Conservation (phyloP, 2,113 vertebrate species). For the Phasianus colchicus region DNA sequence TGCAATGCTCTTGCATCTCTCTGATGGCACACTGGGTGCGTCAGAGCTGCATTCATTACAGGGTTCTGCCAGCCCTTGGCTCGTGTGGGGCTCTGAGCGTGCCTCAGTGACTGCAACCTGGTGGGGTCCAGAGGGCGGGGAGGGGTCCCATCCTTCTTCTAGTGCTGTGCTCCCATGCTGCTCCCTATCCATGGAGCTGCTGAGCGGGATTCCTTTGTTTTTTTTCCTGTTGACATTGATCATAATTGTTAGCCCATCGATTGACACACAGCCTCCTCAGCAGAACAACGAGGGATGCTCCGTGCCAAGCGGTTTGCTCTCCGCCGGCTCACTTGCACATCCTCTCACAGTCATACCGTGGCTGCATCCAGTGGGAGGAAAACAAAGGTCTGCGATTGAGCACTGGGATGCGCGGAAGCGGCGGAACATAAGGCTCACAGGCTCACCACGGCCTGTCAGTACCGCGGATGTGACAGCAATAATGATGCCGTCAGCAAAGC, state of each 20-base stretch:
- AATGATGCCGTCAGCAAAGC: slow-evolving; percentile 11
- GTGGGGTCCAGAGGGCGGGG: not conserved
- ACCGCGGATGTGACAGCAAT: slow-evolving; percentile 46
- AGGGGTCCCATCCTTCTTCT: not conserved
- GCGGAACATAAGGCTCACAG: slow-evolving; percentile 11
- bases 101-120: not conserved
- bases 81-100: not conserved
- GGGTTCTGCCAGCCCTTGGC: not conserved
- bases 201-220: not conserved
- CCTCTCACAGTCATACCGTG: not conserved
- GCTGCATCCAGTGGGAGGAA: not conserved
- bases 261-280: slow-evolving; percentile 13
- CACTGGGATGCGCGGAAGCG: not conserved
- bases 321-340: not conserved
- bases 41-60: not conserved
- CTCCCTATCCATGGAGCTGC: not conserved
- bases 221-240: slow-evolving; percentile 56
- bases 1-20: not conserved
- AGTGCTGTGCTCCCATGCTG: not conserved
- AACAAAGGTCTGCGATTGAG: slow-evolving; percentile 26
- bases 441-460: slow-evolving; percentile 37
- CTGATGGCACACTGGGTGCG: not conserved
- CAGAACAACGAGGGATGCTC: slow-evolving; percentile 22
- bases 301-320: slow-evolving; percentile 10
- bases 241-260: slow-evolving; percentile 59